These are phyloP conservation scores for Apamea crenata DNA, from an alignment of 2,888 invertebrate genomes.

Conservation along the genomic window DNA sequence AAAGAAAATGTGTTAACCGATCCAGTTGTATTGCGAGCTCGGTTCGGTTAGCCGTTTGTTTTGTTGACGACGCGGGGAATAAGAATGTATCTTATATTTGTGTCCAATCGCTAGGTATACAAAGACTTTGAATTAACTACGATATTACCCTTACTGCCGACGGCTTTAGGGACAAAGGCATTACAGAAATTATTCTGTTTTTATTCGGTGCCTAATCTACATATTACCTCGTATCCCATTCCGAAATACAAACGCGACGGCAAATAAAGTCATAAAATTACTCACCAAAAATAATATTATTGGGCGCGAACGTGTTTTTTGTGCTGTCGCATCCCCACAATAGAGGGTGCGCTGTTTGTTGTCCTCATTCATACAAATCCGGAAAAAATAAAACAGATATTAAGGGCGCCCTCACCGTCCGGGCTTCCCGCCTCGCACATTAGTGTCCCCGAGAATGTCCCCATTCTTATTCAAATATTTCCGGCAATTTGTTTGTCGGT, in stretches of 20 bases:
- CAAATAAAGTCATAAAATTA: slow-evolving; percentile 87
- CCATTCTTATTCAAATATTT: slow-evolving; percentile 90
- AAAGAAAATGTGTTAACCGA: slow-evolving; percentile 88
- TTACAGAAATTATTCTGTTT: slow-evolving; percentile 57
- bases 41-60: slow-evolving; percentile 69
- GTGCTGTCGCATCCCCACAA: slow-evolving; percentile 78
- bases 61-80: slow-evolving; percentile 49
- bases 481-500: slow-evolving; percentile 89
- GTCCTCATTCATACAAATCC: slow-evolving; percentile 87
- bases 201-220: slow-evolving; percentile 63
- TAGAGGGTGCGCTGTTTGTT: slow-evolving; percentile 84
- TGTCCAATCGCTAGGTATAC: slow-evolving; percentile 34
- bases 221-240: slow-evolving; percentile 67
- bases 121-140: slow-evolving; percentile 40
- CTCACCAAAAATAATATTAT: slow-evolving; percentile 84
- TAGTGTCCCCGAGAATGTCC: slow-evolving; percentile 86
- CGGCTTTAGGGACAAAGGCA: slow-evolving; percentile 51
- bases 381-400: slow-evolving; percentile 90
- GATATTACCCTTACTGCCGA: slow-evolving; percentile 45
- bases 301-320: slow-evolving; percentile 83
- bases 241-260: slow-evolving; percentile 73
- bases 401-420: slow-evolving; percentile 81
- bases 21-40: slow-evolving; percentile 76
- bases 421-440: slow-evolving; percentile 88
- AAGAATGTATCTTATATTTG: slow-evolving; percentile 33